Evolutionary conservation across 2,888 invertebrate species (phyloP), one percentile per base, ranked within the genome.

Genomic region (Pyrocoelia pectoralis): DNA sequence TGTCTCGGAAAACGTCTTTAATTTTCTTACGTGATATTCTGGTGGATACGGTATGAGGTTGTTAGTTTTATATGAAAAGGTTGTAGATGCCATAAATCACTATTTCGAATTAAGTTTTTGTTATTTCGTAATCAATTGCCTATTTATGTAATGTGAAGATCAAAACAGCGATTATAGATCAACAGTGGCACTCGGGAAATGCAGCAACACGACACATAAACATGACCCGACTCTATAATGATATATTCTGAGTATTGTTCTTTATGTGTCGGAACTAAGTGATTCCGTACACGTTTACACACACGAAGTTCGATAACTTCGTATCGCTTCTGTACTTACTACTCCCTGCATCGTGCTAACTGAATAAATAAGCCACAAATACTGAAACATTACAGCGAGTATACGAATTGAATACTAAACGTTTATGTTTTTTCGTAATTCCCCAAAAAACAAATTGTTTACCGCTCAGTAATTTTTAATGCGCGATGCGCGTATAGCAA

Each of bases 181-280:
- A 54, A 59, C 60, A 57, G 63, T 46, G 46, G 52, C 33, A 38
- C 28, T 52, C 67, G 66, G 66, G 67, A 68, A 70, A 65, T 70
- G 70, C 68, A 70, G 68, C 55, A 61, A 53, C 69, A 61, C 66
- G 66, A 67, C 67, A 61, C 50, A 52, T 57, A 72, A 67, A 76
- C 77, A 74, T 74, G 77, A 76, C 74, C 73, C 73, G 77, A 74
- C 76, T 77, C 73, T 73, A 61, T 76, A 77, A 77, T 75, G 76
- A 76, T 71, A 72, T 73, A 77, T 77, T 76, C 76, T 70, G 72
- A 70, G 76, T 76, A 77, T 77, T 77, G 76, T 76, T 76, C 77
- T 76, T 77, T 75, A 76, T 75, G 74, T 75, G 76, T 76, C 74
- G 74, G 74, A 76, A 74, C 75, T 77, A 77, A 76, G 75, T 73